Conservation (phyloP, 2,888 invertebrate species). For the Agrotis exclamationis region DNA sequence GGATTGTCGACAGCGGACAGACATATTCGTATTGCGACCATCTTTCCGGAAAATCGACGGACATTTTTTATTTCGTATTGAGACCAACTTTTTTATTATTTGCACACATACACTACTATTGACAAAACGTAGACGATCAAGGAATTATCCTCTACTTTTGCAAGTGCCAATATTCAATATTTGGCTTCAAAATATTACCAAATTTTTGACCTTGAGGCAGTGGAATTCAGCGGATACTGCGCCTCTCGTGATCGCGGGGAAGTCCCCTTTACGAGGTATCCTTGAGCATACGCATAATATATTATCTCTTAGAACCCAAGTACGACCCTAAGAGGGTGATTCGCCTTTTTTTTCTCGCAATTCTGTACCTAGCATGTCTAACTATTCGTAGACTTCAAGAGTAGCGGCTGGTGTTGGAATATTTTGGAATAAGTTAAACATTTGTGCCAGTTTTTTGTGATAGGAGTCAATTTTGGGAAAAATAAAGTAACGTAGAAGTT, state of each 20-base stretch:
- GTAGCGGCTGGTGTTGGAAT: conserved; percentile 26
- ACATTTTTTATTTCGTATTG: neutral
- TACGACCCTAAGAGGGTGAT: conserved; percentile 19
- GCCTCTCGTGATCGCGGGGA: conserved; percentile 39
- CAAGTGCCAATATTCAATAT: conserved; percentile 35
- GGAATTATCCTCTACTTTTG: conserved; percentile 33
- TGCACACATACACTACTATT: neutral
- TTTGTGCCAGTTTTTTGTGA: neutral
- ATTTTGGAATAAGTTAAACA: conserved; percentile 36
- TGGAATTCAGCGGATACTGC: conserved; percentile 8
- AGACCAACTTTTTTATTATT: conserved; percentile 14
- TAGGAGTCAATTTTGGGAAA: neutral
- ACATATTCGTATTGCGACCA: too few relatives aligned
- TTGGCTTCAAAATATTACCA: conserved; percentile 33
- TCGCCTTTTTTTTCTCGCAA: conserved; percentile 34
- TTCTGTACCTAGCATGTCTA: conserved; percentile 38
- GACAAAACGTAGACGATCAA: conserved; percentile 7
- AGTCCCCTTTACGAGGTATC: conserved; percentile 32
- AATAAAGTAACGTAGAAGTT: neutral
- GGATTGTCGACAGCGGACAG: too few relatives aligned
- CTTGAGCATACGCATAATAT: conserved; percentile 49
- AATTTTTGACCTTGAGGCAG: conserved; percentile 27
- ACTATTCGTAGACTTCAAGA: conserved; percentile 48
- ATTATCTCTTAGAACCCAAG: conserved; percentile 49
- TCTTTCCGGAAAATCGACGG: conserved; percentile 1